Percentiles rank a stretch among this genome's conserved stretches.
These are phyloP conservation scores for Triops cancriformis DNA, from an alignment of 1,140 invertebrate species.

Conservation along the genomic window DNA sequence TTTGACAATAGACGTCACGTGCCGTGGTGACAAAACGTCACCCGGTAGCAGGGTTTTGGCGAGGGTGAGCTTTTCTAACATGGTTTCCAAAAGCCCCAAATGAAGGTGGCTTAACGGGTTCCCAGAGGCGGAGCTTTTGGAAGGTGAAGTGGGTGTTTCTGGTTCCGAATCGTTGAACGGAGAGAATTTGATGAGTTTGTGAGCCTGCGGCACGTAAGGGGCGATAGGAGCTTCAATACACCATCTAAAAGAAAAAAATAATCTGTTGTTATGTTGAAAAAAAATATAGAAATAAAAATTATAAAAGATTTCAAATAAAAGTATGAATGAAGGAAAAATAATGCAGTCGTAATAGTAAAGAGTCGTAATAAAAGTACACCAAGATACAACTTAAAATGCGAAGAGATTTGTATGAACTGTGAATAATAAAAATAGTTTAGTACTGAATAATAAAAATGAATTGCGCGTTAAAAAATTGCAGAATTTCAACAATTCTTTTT, in stretches of 20 bases:
- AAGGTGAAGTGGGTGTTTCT: not conserved
- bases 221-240: conserved; percentile 50
- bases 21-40: conserved; percentile 29
- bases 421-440: no score
- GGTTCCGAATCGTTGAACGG: conserved; percentile 12
- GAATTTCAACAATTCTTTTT: no score
- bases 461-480: no score
- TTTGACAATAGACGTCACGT: conserved; percentile 25
- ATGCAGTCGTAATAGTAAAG: no score
- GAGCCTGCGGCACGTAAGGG: not conserved
- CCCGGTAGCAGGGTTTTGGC: conserved; percentile 25
- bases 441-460: no score
- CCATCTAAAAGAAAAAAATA: conserved; percentile 42
- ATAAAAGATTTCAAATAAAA: not conserved
- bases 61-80: conserved; percentile 24
- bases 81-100: conserved; percentile 29
- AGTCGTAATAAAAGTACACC: no score
- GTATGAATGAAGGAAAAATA: not conserved
- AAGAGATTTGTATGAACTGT: no score
- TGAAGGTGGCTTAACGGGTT: conserved; percentile 26
- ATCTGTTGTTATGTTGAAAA: no score
- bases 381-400: no score
- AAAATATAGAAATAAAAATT: no score
- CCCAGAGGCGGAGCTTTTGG: not conserved
- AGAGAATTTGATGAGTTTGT: not conserved